Evolutionary conservation across 2,113 vertebrate genomes (phyloP).

Genomic region (Chlorodrepanis virens): DNA sequence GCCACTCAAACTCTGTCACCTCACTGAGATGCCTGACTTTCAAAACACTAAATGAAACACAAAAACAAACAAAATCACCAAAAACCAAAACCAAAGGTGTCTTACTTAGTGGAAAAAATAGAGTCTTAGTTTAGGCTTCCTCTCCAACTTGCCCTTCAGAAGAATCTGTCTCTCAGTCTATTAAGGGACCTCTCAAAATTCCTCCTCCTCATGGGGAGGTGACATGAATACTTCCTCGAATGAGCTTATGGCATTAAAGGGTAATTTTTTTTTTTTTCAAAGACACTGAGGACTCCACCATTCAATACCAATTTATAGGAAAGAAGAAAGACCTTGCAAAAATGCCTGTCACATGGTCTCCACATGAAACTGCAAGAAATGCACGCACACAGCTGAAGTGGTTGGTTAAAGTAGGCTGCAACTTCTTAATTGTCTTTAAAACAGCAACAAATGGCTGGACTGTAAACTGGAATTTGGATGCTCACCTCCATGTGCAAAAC

Average conservation of each 20-base stretch:
- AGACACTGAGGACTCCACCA: not conserved
- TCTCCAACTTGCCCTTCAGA: not conserved
- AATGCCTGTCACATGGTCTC: not conserved
- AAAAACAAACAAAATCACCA: rapidly evolving
- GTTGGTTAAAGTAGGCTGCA: not conserved
- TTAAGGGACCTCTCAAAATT: not conserved
- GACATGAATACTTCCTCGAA: not conserved
- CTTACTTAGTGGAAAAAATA: not conserved
- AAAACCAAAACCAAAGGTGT: not conserved
- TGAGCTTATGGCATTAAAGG: not conserved
- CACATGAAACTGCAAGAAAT: not conserved
- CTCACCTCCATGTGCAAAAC: not conserved
- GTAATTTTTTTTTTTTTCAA: not conserved
- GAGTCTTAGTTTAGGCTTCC: not conserved
- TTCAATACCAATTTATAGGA: not conserved
- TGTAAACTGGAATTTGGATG: not conserved
- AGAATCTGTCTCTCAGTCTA: not conserved
- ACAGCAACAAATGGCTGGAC: not conserved
- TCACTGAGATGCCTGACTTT: not conserved
- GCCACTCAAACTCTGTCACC: not conserved
- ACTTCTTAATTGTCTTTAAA: not conserved
- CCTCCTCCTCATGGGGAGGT: rapidly evolving
- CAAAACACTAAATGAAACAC: not conserved
- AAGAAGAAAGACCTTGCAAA: not conserved
- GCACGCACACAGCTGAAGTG: rapidly evolving